A percentile compares a stretch with the other conserved stretches of the same genome.
Evolutionary conservation across 2,113 vertebrate genomes (phyloP).

Genomic region (Monopterus albus): DNA sequence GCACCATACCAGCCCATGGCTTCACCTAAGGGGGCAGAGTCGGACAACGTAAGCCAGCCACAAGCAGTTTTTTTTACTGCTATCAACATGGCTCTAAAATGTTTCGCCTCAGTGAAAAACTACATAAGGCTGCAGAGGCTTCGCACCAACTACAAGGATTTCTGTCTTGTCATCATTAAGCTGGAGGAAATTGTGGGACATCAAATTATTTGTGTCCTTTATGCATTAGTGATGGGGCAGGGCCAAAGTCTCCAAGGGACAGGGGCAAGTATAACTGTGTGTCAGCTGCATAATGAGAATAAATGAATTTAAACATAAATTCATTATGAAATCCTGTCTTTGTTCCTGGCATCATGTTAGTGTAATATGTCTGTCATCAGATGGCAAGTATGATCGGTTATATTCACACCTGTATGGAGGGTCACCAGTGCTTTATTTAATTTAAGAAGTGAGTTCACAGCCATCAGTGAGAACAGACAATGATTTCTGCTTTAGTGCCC

Average conservation of each 20-base stretch:
- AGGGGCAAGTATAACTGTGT: neutral
- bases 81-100: too few species aligned
- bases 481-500: constrained; percentile 33
- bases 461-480: constrained; percentile 8
- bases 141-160: too few species aligned
- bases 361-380: neutral
- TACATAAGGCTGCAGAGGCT: neutral
- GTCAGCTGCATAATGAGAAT: neutral
- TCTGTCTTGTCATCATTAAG: neutral
- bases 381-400: neutral
- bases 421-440: constrained; percentile 1
- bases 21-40: too few species aligned
- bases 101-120: too few species aligned
- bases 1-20: too few species aligned
- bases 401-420: neutral
- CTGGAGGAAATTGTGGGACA: neutral
- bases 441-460: constrained; percentile 9
- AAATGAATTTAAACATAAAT: too few species aligned
- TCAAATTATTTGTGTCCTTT: neutral
- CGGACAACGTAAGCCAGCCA: too few species aligned
- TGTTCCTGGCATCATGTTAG: neutral
- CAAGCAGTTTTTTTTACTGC: too few species aligned
- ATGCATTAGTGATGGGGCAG: neutral
- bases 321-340: neutral
- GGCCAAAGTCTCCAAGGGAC: neutral